Conservation (phyloP, 2,888 invertebrate genomes). For the Cataglyphis livida region DNA sequence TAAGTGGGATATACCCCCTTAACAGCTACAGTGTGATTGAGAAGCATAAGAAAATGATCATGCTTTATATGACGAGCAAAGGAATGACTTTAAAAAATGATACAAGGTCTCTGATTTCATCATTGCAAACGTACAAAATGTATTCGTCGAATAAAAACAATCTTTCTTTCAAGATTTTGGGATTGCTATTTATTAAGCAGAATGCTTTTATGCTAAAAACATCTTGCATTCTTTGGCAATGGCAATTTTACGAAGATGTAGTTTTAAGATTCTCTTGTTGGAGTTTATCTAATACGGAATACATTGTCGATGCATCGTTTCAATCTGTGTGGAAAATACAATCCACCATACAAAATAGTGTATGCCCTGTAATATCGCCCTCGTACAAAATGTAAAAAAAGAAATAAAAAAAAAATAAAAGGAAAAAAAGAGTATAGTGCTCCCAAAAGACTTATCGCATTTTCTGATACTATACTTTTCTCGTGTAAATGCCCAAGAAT, state of each 20-base stretch:
- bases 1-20: conserved; percentile 87
- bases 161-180: conserved; percentile 77
- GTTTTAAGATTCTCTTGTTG: conserved; percentile 76
- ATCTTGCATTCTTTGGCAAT: conserved; percentile 72
- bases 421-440: conserved; percentile 67
- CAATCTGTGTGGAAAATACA: conserved; percentile 65
- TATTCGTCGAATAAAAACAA: conserved; percentile 71
- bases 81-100: conserved; percentile 76
- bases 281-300: conserved; percentile 65
- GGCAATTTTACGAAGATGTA: conserved; percentile 75
- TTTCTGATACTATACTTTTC: conserved; percentile 72
- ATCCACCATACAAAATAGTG: conserved; percentile 63
- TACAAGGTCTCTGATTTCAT: conserved; percentile 74
- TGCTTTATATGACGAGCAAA: conserved; percentile 73
- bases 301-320: conserved; percentile 70
- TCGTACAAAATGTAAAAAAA: conserved; percentile 68
- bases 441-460: conserved; percentile 70
- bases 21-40: conserved; percentile 78
- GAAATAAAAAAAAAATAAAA: conserved; percentile 61
- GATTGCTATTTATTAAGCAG: conserved; percentile 75
- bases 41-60: conserved; percentile 72
- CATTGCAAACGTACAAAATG: conserved; percentile 71
- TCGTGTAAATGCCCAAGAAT: conserved; percentile 74
- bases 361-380: conserved; percentile 67
- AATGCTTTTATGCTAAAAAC: conserved; percentile 71